These are phyloP conservation scores for Trematomus loennbergii DNA, from an alignment of 2,113 vertebrate genomes.

Conservation along the genomic window DNA sequence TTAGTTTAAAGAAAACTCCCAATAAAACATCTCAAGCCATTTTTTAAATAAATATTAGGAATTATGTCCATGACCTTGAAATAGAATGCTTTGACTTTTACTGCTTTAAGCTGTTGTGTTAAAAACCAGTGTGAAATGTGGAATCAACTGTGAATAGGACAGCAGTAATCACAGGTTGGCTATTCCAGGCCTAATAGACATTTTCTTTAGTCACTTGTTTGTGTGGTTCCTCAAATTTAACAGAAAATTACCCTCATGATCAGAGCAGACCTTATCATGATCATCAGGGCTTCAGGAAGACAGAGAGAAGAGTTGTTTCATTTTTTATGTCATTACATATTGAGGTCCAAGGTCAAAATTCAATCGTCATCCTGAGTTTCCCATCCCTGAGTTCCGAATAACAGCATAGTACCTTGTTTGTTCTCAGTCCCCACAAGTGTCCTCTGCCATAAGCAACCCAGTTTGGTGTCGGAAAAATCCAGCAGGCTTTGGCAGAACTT, in stretches of 20 bases:
- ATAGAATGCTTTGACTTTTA: background rate
- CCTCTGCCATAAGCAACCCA: slow-evolving; percentile 18
- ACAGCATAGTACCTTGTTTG: slow-evolving; percentile 14
- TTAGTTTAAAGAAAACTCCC: too few relatives aligned
- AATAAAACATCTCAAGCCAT: too few relatives aligned
- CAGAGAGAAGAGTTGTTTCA: background rate
- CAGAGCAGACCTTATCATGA: slow-evolving; percentile 2
- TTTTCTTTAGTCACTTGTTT: background rate
- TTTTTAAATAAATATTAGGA: too few relatives aligned
- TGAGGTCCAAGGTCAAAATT: background rate
- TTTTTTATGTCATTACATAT: background rate
- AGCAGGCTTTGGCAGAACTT: slow-evolving; percentile 46
- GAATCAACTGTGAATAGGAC: background rate
- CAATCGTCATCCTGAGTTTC: background rate
- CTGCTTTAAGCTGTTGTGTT: background rate
- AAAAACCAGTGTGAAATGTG: slow-evolving; percentile 1
- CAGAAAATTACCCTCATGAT: slow-evolving; percentile 9
- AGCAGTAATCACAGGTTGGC: background rate
- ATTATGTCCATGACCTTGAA: background rate
- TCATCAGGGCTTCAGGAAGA: background rate
- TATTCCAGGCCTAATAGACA: slow-evolving; percentile 9
- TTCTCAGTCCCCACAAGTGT: slow-evolving; percentile 25
- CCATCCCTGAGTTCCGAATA: background rate
- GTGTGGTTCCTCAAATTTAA: background rate
- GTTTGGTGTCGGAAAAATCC: slow-evolving; percentile 55